Base-by-base conservation (phyloP, 1,140 invertebrate species). In the Pentalonia nigronervosa region DNA sequence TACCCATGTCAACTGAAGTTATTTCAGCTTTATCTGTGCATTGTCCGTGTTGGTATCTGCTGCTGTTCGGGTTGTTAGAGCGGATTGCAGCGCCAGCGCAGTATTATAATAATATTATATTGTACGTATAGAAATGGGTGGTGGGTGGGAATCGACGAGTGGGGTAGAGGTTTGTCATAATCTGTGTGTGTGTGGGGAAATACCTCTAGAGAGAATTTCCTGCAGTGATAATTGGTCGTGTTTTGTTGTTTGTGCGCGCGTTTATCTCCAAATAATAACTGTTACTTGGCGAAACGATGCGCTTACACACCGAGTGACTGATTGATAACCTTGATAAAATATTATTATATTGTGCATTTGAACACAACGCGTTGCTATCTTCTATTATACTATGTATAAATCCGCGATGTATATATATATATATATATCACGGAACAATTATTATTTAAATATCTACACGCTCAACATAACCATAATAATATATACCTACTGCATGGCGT, bases 241-340 rank as follows among this genome's bases (percentile, higher is more conserved):
- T 48, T 87, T 87, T 50, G 86, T 87, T 87, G 84, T 87, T 47
- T 47, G 45, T 8, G 30, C 86, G 86, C 21, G 30, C 86, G 86
- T 87, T 87, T 87, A 87, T 87, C 86, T 87, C 45, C 30, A 45
- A 87, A 84, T 84, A 45, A 84, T 84, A 41, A 84, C 83, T 25
- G 83, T 41, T 36, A 45, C 83, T 30, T 23, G 36, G 23, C 83
- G 23, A 45, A 45, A 84, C 83, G 34, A 87, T 87, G 30, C 23
- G 41, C 86, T 8, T 67, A n/a, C 86, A 36, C 83, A 30, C 14
- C 45, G 45, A 87, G 47, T 87, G 86, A 87, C 86, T 87, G 86
- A 87, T 87, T 48, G 86, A 87, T 48, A 48, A n/a, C 86, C 86
- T 48, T 30, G 86, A 87, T 87, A 87, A 87, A 48, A 87, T 87